phyloP scores from a whole-genome alignment of 2,888 invertebrate species.

The Autographa pulchrina region DNA sequence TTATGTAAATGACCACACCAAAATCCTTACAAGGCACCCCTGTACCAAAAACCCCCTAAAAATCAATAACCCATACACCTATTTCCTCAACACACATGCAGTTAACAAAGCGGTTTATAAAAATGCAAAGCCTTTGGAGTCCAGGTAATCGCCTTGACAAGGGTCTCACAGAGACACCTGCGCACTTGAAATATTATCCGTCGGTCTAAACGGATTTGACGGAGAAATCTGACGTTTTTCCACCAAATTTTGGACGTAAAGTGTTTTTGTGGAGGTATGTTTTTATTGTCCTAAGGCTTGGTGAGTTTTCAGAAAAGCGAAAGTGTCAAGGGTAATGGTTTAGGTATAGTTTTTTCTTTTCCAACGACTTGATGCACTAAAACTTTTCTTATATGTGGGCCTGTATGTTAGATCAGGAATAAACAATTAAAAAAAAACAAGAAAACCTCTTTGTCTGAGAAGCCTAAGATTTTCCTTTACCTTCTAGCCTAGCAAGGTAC shows the following conservation, averaged over 20 bases:
- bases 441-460: no score
- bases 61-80: not conserved
- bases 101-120: conserved; percentile 57
- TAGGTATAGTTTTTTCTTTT: not conserved
- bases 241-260: conserved; percentile 8
- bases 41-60: not conserved
- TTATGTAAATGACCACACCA: not conserved
- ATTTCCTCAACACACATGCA: conserved; percentile 15
- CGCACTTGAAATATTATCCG: conserved; percentile 71
- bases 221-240: conserved; percentile 37
- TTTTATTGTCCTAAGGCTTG: conserved; percentile 5
- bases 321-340: not conserved
- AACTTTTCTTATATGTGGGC: no score
- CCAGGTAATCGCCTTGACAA: conserved; percentile 76
- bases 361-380: no score
- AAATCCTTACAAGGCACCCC: not conserved
- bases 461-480: no score
- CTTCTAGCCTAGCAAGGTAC: not conserved
- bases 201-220: conserved; percentile 46
- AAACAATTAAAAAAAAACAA: no score
- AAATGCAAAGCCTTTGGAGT: conserved; percentile 63
- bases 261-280: not conserved
- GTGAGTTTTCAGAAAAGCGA: not conserved
- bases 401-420: no score
- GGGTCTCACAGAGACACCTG: conserved; percentile 73